Evolutionary conservation across 1,140 invertebrate genomes (phyloP).

Genomic region (Caerostris darwini): DNA sequence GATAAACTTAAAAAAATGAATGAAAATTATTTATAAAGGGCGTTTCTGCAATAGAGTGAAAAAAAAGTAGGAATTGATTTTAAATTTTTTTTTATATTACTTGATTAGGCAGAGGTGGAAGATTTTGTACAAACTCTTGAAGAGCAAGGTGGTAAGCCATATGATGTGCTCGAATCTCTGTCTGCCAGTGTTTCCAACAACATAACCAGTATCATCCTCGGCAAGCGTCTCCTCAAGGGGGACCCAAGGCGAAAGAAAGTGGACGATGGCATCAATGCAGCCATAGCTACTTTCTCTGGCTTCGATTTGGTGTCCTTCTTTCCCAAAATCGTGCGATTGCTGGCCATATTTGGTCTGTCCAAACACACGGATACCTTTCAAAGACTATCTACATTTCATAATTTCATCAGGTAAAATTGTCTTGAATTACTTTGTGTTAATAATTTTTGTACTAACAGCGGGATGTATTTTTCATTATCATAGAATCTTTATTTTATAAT

Average conservation of each 20-base stretch:
- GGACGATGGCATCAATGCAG: not conserved
- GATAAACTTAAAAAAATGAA: too few relatives aligned
- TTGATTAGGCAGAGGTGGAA: conserved; percentile 68
- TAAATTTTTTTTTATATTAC: not conserved
- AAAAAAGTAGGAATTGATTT: too few relatives aligned
- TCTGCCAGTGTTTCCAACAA: conserved; percentile 76
- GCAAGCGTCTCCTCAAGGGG: conserved; percentile 62
- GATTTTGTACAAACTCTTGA: conserved; percentile 63
- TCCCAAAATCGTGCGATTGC: conserved; percentile 5
- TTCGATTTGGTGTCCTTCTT: not conserved
- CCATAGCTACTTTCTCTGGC: not conserved
- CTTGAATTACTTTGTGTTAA: too few relatives aligned
- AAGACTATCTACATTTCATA: not conserved
- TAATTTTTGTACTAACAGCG: too few relatives aligned
- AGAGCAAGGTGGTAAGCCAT: conserved; percentile 25
- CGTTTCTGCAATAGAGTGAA: too few relatives aligned
- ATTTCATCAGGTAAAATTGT: conserved; percentile 40
- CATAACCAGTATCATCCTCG: conserved; percentile 77
- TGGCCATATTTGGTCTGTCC: not conserved
- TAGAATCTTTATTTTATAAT: too few relatives aligned
- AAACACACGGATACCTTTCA: not conserved
- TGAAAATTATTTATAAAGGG: too few relatives aligned
- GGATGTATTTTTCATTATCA: too few relatives aligned
- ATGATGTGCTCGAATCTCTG: conserved; percentile 50
- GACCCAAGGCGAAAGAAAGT: conserved; percentile 52